A percentile compares a stretch with the other conserved stretches of the same genome.
Evolutionary conservation across 2,113 vertebrate species (phyloP).

Genomic region (Grammomys surdaster): DNA sequence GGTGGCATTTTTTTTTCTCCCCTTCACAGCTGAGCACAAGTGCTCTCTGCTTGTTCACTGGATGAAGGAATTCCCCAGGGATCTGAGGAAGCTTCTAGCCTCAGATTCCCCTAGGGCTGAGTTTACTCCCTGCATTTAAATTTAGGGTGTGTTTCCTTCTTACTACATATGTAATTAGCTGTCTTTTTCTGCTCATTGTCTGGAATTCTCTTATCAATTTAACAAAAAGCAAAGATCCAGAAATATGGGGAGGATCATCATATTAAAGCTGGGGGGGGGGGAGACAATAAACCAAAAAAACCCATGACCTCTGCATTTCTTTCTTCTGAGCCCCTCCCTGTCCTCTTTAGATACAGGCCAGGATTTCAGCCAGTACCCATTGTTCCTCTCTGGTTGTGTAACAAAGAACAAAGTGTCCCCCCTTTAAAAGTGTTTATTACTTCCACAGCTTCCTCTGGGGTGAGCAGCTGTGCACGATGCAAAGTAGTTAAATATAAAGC

Average conservation of each 20-base stretch:
- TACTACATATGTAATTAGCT: not conserved
- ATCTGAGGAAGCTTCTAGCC: not conserved
- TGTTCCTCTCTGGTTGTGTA: slow-evolving; percentile 48
- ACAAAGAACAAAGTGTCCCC: slow-evolving; percentile 78
- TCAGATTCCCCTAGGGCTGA: not conserved
- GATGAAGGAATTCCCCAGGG: not conserved
- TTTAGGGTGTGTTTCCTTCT: not conserved
- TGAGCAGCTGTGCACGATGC: slow-evolving; percentile 71
- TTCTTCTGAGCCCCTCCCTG: slow-evolving; percentile 53
- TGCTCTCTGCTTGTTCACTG: not conserved
- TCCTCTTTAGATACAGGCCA: slow-evolving; percentile 35
- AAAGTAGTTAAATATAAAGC: slow-evolving; percentile 58
- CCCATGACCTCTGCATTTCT: slow-evolving; percentile 31
- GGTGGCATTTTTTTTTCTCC: accelerated
- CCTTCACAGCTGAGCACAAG: not conserved
- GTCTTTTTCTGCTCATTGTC: not conserved
- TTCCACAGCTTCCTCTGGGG: slow-evolving; percentile 76
- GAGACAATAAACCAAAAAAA: not conserved
- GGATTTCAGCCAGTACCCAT: slow-evolving; percentile 57
- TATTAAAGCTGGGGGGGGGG: not conserved
- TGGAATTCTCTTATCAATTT: not conserved
- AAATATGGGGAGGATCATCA: not conserved
- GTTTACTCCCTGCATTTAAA: not conserved
- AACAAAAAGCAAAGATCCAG: slow-evolving; percentile 7
- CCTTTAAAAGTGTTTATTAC: slow-evolving; percentile 77